Percentiles rank a stretch among this genome's conserved stretches.
Evolutionary conservation across 2,113 vertebrate species (phyloP).

Genomic region (Gavialis gangeticus): DNA sequence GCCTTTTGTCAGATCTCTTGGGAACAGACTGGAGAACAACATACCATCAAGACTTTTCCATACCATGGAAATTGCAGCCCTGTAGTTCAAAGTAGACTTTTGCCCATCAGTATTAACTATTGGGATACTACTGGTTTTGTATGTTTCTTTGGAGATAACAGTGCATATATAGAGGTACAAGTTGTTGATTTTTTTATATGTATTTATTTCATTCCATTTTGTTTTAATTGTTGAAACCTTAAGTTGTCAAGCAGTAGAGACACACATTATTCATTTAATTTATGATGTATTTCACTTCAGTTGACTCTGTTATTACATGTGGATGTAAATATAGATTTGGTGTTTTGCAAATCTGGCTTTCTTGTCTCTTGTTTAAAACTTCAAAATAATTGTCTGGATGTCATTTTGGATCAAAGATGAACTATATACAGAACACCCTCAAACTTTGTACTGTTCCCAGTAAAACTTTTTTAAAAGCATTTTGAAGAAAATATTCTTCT

Average conservation of each 20-base stretch:
- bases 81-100: slow-evolving; percentile 67
- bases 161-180: slow-evolving; percentile 82
- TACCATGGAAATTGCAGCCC: slow-evolving; percentile 51
- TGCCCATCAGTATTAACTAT: slow-evolving; percentile 86
- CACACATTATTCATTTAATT: slow-evolving; percentile 83
- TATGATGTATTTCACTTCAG: slow-evolving; percentile 86
- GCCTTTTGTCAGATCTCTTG: slow-evolving; percentile 35
- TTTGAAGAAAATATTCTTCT: not conserved
- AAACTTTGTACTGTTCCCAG: not conserved
- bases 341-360: slow-evolving; percentile 81
- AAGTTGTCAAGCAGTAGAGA: slow-evolving; percentile 81
- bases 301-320: slow-evolving; percentile 84
- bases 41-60: not conserved
- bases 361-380: slow-evolving; percentile 51
- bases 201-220: slow-evolving; percentile 89
- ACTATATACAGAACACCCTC: not conserved
- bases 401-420: not conserved
- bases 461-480: too few species aligned
- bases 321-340: slow-evolving; percentile 87
- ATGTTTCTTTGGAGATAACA: slow-evolving; percentile 76
- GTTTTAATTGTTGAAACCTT: slow-evolving; percentile 81
- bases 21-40: slow-evolving; percentile 42
- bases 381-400: not conserved
- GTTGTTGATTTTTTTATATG: slow-evolving; percentile 75
- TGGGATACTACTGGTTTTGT: slow-evolving; percentile 85